Percentiles rank a stretch among this genome's conserved stretches.
Conservation (phyloP, 2,113 vertebrate species). For the Neolamprologus sp. region DNA sequence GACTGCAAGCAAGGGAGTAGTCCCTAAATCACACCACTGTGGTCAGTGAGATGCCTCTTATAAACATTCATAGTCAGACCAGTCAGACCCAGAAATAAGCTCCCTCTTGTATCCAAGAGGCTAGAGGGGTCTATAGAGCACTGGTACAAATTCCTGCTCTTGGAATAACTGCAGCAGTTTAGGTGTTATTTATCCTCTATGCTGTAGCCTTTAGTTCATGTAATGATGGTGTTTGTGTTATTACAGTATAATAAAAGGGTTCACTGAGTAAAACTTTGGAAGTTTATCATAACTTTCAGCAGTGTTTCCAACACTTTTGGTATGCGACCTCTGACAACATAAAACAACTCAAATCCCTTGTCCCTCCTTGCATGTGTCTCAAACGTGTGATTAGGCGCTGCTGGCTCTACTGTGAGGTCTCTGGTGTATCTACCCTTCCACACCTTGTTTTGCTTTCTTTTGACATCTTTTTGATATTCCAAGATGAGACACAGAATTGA, state of each 20-base stretch:
- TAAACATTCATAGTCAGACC: not conserved
- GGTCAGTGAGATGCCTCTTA: conserved; percentile 27
- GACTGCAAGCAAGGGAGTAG: conserved; percentile 18
- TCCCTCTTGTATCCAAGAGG: not conserved
- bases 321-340: not conserved
- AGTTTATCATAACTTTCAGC: not conserved
- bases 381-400: not conserved
- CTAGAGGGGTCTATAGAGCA: not conserved
- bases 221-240: fast-evolving
- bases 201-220: not conserved
- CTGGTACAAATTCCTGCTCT: not conserved
- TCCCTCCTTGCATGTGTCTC: not conserved
- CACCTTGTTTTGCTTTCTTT: not conserved
- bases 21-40: conserved; percentile 17
- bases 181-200: not conserved
- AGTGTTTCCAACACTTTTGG: not conserved
- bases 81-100: not conserved
- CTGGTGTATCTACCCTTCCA: not conserved
- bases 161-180: not conserved
- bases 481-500: not conserved
- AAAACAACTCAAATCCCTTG: fast-evolving
- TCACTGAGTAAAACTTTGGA: not conserved
- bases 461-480: not conserved
- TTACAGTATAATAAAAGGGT: not conserved
- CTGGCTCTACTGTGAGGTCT: not conserved